Evolutionary conservation across 2,797 vertebrate genomes (phyloP), one percentile per base, ranked within the genome.

Genomic region (Characodon lateralis): DNA sequence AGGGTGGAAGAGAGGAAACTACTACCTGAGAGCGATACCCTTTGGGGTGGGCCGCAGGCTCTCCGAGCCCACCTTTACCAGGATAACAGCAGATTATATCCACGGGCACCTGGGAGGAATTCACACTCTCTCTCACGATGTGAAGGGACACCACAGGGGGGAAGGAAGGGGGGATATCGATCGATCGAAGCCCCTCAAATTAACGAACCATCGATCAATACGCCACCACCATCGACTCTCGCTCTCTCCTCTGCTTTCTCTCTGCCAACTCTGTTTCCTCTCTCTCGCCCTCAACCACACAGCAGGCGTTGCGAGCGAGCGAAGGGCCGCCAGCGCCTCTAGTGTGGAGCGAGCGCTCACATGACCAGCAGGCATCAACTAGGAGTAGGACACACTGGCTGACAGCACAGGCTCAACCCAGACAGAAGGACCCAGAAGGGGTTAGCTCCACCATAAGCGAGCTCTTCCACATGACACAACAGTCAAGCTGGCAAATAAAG

Each of bases 401-500:
- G 94, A 97, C 97, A 96, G 95, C 97, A 97, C 96, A 96, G 97
- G 97, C 96, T 97, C 97, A 96, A 99, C 96, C 97, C 97, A 97
- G 97, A 98, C 96, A 97, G 97, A 98, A 96, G 97, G 97, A 98
- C 96, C 98, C 97, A 96, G 96, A 98, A 97, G 97, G 97, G 97
- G 93, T 97, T 97, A 97, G 98, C 97, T 98, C 98, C 97, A 97
- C 94, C 97, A 97, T 97, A 98, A 97, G 97, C 97, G 97, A 98
- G 91, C 90, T 95, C 94, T 95, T 96, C 95, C 95, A 94, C 81
- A 99, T 98, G 97, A 98, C 97, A 98, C 95, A 96, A 98, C 95
- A 97, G 97, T 98, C 96, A 98, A 96, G 97, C 98, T 98, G 98
- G 98, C 96, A 99, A 99, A 99, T 98, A 99, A 97, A 98, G 98